These are phyloP conservation scores for Paradoxurus hermaphroditus DNA, from an alignment of 2,113 vertebrate species.

Conservation along the genomic window DNA sequence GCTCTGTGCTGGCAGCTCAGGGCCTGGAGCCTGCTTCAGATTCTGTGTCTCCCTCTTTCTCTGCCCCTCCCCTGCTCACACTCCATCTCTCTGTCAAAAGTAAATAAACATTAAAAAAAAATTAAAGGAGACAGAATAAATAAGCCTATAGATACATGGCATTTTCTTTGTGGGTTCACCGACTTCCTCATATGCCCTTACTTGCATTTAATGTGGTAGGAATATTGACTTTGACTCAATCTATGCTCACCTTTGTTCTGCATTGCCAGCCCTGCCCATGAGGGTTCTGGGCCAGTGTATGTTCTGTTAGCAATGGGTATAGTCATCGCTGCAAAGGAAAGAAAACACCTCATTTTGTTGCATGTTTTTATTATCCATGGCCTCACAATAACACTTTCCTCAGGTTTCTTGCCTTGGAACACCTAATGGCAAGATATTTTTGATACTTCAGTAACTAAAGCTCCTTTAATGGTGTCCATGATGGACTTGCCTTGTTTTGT, in stretches of 20 bases:
- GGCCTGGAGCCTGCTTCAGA: no score
- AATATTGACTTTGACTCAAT: neutral
- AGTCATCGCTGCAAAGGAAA: slow-evolving; percentile 42
- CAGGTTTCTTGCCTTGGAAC: slow-evolving; percentile 54
- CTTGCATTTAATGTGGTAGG: neutral
- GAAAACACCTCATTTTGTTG: slow-evolving; percentile 45
- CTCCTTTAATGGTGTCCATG: slow-evolving; percentile 59
- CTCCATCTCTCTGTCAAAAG: no score
- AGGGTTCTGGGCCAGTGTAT: neutral
- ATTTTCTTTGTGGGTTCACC: slow-evolving; percentile 1
- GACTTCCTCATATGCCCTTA: neutral
- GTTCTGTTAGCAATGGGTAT: neutral
- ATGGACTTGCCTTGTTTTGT: slow-evolving; percentile 64
- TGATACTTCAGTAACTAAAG: slow-evolving; percentile 61
- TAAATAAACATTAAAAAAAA: no score
- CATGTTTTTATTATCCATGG: slow-evolving; percentile 48
- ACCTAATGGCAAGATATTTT: slow-evolving; percentile 61
- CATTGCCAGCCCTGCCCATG: neutral
- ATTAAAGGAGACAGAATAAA: neutral
- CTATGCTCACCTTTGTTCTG: slow-evolving; percentile 17
- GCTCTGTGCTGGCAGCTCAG: no score
- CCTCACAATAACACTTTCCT: slow-evolving; percentile 14
- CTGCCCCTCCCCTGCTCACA: no score
- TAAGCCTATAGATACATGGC: neutral
- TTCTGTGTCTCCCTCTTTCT: no score